A percentile compares a stretch with the other conserved stretches of the same genome.
Evolutionary conservation across 2,888 invertebrate genomes (phyloP).

Genomic region (Dynastes hyllus): DNA sequence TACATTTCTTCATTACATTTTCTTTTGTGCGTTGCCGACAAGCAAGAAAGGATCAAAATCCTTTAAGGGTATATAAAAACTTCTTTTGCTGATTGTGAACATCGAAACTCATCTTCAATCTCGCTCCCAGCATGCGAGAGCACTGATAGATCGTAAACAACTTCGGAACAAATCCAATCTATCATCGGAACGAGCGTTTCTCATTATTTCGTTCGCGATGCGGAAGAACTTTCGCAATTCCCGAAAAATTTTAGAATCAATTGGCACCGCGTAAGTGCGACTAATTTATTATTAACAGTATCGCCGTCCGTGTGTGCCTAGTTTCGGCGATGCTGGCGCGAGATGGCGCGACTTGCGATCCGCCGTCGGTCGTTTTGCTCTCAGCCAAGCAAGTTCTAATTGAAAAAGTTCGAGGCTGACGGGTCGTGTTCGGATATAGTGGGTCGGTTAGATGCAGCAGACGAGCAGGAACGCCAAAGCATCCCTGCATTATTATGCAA

Average conservation of each 20-base stretch:
- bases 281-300: conserved; percentile 24
- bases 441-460: too few relatives aligned
- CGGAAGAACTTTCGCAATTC: conserved; percentile 9
- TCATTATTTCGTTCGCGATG: neutral
- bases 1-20: too few relatives aligned
- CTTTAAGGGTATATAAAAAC: too few relatives aligned
- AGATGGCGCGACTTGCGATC: too few relatives aligned
- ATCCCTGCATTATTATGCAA: conserved; percentile 27
- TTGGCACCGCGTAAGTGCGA: conserved; percentile 1
- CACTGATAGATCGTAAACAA: too few relatives aligned
- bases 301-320: neutral
- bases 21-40: too few relatives aligned
- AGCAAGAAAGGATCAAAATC: too few relatives aligned
- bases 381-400: conserved; percentile 5
- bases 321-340: neutral
- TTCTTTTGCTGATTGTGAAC: too few relatives aligned
- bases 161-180: neutral
- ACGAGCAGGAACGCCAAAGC: too few relatives aligned
- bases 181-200: conserved; percentile 6
- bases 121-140: too few relatives aligned
- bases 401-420: conserved; percentile 16
- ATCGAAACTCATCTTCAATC: too few relatives aligned
- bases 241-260: conserved; percentile 11
- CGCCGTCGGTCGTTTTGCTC: neutral
- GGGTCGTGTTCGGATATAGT: neutral